These are phyloP conservation scores for Nemotelus nigrinus DNA, from an alignment of 2,888 invertebrate genomes.

Conservation along the genomic window DNA sequence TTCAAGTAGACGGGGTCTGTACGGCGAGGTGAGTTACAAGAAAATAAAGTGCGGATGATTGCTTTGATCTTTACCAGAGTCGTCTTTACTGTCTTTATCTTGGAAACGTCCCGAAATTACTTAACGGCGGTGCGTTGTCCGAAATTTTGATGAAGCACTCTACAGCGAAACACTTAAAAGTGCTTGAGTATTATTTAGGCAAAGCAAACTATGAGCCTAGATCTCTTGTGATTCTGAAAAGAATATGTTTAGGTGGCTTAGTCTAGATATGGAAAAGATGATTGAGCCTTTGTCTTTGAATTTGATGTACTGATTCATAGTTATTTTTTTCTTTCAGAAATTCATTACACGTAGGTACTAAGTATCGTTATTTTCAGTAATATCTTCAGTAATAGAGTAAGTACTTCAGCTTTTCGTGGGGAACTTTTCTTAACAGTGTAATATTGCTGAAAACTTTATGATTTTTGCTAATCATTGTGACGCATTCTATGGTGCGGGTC, in stretches of 20 bases:
- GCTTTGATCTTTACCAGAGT: conserved; percentile 30
- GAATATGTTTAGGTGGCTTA: not conserved
- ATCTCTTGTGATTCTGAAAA: not conserved
- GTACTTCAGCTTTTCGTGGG: no score
- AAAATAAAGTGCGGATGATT: conserved; percentile 20
- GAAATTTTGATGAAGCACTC: conserved; percentile 19
- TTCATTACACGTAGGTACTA: no score
- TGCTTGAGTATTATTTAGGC: conserved; percentile 10
- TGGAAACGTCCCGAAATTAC: conserved; percentile 25
- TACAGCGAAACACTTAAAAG: not conserved
- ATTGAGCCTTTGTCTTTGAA: no score
- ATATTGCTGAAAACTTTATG: no score
- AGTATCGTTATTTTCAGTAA: no score
- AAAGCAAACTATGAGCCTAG: not conserved
- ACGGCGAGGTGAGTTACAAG: conserved; percentile 20
- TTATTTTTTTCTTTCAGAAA: no score
- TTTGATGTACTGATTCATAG: no score
- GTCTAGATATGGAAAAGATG: not conserved
- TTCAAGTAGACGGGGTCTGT: not conserved
- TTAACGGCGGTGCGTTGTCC: conserved; percentile 2
- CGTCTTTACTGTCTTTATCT: conserved; percentile 22
- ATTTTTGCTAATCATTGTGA: no score
- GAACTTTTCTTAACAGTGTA: no score
- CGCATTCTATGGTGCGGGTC: no score
- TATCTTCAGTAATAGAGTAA: no score